Conservation (phyloP, 1,140 invertebrate genomes). For the Campoletis sonorensis region DNA sequence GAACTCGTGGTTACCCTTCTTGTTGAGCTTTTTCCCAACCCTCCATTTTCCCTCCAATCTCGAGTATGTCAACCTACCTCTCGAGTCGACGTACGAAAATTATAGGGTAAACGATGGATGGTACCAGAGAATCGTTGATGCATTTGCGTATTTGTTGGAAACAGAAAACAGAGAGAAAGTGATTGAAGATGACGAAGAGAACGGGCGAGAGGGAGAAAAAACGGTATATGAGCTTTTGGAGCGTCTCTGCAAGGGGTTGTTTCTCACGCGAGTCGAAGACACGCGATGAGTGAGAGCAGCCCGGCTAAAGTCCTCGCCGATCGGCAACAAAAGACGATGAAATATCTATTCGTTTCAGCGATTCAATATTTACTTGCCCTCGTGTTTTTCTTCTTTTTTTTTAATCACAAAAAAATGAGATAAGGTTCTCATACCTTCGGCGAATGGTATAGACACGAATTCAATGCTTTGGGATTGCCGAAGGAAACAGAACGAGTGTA, state of each 20-base stretch:
- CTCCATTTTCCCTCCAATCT: not conserved
- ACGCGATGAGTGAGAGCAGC: conserved; percentile 44
- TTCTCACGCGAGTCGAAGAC: conserved; percentile 58
- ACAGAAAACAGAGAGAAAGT: not conserved
- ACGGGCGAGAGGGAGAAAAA: not conserved
- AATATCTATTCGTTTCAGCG: not conserved
- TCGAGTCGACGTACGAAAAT: not conserved
- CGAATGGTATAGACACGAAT: conserved; percentile 14
- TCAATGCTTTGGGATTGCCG: not conserved
- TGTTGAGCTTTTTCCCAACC: too few species aligned
- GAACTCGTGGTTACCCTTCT: not conserved
- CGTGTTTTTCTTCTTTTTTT: not conserved
- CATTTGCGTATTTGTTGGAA: not conserved
- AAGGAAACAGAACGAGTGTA: conserved; percentile 47
- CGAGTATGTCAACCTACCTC: not conserved
- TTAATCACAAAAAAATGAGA: conserved; percentile 31
- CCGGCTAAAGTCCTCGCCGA: not conserved
- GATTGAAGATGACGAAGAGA: not conserved
- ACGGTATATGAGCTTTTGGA: not conserved
- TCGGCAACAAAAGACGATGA: not conserved
- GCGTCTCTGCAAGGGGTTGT: conserved; percentile 50
- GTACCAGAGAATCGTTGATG: not conserved
- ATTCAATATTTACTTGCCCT: conserved; percentile 5
- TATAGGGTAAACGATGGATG: not conserved
- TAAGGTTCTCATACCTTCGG: not conserved